Base-by-base conservation (phyloP, 2,797 vertebrate species). In the Mormyrus proboscirostris region DNA sequence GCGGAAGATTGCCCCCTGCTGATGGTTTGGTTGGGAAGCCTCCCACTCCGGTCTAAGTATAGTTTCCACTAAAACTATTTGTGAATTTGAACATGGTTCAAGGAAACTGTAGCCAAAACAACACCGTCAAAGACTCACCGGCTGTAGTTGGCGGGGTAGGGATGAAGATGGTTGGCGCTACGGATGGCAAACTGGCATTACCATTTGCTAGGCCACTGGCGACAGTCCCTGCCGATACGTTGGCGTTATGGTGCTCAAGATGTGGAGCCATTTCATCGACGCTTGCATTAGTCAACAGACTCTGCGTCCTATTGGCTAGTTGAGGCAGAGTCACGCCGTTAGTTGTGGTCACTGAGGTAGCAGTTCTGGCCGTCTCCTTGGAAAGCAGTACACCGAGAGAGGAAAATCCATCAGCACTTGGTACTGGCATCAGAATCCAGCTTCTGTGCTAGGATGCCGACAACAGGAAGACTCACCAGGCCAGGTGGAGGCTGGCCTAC, bases 131-230 rank as follows among this genome's bases (percentile, higher is more conserved):
- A 12, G 62, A 90, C 94, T 93, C 92, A 96, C 96, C 94, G 3
- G 94, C 88, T 47, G 89, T 92, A n/a, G 94, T 91, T 14, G 79
- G 79, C 3, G 79, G 44, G 95, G 91, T 90, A 92, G 92, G 85
- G 92, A 25, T 0, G 91, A 62, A 88, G 83, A 25, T 29, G 38
- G 82, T 44, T 1, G 91, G n/a, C 4, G 90, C 4, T 94, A 94
- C 94, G 93, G 94, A 95, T 90, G 94, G 93, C 89, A 91, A 38
- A n/a, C 89, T 93, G 38, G 93, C 92, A 4, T 91, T 95, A 93
- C 85, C 91, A 83, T 93, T 96, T 93, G 95, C 92, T 89, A 94
- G 91, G 44, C 86, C 51, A 33, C 88, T 59, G 49, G 91, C 90
- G 0, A 57, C 29, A 82, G 89, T 57, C 65, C 89, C 86, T 16